Conservation (phyloP, 1,140 invertebrate genomes). For the Bombus affinis region DNA sequence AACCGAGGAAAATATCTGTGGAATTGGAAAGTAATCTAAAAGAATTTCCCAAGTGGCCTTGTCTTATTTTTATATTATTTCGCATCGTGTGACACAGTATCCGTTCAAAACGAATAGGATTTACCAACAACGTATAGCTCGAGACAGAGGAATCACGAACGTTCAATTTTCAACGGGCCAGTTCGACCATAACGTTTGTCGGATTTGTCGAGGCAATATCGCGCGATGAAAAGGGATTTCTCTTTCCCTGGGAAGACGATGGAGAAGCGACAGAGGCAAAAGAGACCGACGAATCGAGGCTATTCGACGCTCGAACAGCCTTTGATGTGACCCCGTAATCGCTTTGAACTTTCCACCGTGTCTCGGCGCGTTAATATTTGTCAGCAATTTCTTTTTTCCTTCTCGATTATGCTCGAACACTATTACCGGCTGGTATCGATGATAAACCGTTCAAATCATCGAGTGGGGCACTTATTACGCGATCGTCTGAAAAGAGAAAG, state of each 20-base stretch:
- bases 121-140: neutral
- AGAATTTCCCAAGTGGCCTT: neutral
- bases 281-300: slow-evolving; percentile 5
- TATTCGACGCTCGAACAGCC: slow-evolving; percentile 19
- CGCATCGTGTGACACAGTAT: neutral
- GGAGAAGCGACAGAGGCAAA: neutral
- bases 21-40: neutral
- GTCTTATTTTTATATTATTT: neutral
- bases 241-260: neutral
- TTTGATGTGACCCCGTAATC: neutral
- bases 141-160: slow-evolving; percentile 3
- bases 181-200: slow-evolving; percentile 8
- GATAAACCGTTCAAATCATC: slow-evolving; percentile 14
- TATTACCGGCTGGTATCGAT: neutral
- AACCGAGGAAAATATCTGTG: neutral
- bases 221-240: slow-evolving; percentile 33
- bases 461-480: slow-evolving; percentile 8
- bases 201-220: slow-evolving; percentile 37
- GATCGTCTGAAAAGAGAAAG: neutral
- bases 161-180: neutral
- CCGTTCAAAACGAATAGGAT: neutral
- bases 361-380: slow-evolving; percentile 12
- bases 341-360: slow-evolving; percentile 10
- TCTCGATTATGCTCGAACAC: neutral
- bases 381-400: slow-evolving; percentile 1